Percentiles rank a stretch among this genome's conserved stretches.
These are phyloP conservation scores for Eretmocerus hayati DNA, from an alignment of 2,888 invertebrate genomes.

Conservation along the genomic window DNA sequence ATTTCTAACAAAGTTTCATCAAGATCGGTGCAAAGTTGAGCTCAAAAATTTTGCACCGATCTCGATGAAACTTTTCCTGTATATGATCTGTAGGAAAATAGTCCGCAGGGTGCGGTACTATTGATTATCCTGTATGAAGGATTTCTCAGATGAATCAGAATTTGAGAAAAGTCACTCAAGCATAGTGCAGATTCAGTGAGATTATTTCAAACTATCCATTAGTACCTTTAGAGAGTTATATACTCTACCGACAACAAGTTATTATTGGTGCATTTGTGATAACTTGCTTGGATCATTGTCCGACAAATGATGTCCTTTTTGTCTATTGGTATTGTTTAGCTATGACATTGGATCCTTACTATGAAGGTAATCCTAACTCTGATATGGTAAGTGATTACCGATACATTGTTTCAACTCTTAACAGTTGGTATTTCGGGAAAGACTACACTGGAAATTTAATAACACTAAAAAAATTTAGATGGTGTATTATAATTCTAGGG, in stretches of 20 bases:
- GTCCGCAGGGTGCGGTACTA: too few species aligned
- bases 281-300: slow-evolving; percentile 79
- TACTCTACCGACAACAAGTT: slow-evolving; percentile 43
- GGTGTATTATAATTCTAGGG: slow-evolving; percentile 54
- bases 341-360: slow-evolving; percentile 83
- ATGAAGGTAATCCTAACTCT: slow-evolving; percentile 73
- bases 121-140: too few species aligned
- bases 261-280: slow-evolving; percentile 84
- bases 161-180: slow-evolving; percentile 81
- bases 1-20: too few species aligned
- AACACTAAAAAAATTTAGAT: slow-evolving; percentile 60
- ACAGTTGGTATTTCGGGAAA: slow-evolving; percentile 79
- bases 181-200: slow-evolving; percentile 94
- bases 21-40: too few species aligned
- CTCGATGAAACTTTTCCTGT: too few species aligned
- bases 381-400: slow-evolving; percentile 77
- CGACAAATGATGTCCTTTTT: slow-evolving; percentile 53
- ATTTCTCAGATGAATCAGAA: too few species aligned
- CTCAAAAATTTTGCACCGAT: too few species aligned
- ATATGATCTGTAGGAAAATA: too few species aligned
- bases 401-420: slow-evolving; percentile 68
- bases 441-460: slow-evolving; percentile 84
- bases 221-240: slow-evolving; percentile 49
- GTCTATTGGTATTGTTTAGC: slow-evolving; percentile 80
- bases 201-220: slow-evolving; percentile 59